Evolutionary conservation across 2,888 invertebrate species (phyloP).

Genomic region (Apamea epomidion): DNA sequence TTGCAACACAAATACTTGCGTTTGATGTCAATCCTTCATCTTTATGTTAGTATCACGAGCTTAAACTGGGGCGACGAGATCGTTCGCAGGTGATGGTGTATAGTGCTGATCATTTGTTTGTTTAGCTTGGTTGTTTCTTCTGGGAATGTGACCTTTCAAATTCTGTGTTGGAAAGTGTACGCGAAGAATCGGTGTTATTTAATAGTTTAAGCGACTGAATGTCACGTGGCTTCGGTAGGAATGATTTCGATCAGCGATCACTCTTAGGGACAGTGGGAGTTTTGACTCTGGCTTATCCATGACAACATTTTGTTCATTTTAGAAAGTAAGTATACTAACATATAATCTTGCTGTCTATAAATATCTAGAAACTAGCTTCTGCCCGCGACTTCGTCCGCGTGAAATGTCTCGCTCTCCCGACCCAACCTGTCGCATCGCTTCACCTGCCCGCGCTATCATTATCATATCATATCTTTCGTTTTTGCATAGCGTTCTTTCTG

Average conservation of each 20-base stretch:
- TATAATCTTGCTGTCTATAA: background rate
- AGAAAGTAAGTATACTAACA: background rate
- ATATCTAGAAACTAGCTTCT: background rate
- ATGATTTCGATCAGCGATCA: background rate
- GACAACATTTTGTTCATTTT: background rate
- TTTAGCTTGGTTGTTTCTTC: slow-evolving; percentile 14
- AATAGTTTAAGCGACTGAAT: slow-evolving; percentile 1
- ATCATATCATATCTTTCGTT: no score
- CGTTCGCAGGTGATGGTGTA: slow-evolving; percentile 38
- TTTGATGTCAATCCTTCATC: slow-evolving; percentile 66
- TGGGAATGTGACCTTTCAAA: slow-evolving; percentile 33
- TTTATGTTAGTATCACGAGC: slow-evolving; percentile 66
- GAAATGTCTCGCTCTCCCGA: no score
- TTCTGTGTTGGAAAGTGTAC: background rate
- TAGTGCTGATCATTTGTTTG: slow-evolving; percentile 39
- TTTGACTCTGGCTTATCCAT: background rate
- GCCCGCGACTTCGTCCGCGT: no score
- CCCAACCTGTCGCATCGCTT: no score
- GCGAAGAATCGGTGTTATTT: background rate
- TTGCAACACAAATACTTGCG: slow-evolving; percentile 45
- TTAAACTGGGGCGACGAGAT: slow-evolving; percentile 57
- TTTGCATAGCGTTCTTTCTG: no score
- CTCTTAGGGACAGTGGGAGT: no score
- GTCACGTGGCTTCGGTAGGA: background rate
- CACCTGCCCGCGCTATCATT: no score